phyloP scores from a whole-genome alignment of 2,113 vertebrate species.

The Alaudala cheleensis region DNA sequence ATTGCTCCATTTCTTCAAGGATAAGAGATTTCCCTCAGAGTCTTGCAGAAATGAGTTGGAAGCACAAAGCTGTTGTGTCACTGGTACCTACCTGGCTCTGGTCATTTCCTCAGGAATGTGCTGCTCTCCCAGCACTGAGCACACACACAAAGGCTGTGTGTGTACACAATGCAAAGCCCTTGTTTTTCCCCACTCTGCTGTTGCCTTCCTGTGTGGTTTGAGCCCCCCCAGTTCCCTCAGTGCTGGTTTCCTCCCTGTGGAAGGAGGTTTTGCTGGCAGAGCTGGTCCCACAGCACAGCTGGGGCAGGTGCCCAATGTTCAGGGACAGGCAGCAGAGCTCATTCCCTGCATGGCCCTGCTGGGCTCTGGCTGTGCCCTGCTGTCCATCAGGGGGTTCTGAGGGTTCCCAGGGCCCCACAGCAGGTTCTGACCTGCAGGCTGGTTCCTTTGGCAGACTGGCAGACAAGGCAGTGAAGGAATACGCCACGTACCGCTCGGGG shows the following conservation, averaged over 20 bases:
- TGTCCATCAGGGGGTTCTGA: not conserved
- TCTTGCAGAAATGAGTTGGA: not conserved
- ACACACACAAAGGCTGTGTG: not conserved
- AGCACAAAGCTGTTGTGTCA: not conserved
- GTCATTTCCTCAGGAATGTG: not conserved
- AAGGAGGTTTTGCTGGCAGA: not conserved
- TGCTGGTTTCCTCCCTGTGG: not conserved
- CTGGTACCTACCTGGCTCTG: fast-evolving
- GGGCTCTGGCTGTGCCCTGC: not conserved
- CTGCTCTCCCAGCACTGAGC: not conserved
- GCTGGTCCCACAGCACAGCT: not conserved
- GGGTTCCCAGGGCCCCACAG: not conserved
- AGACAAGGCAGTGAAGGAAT: constrained; percentile 93
- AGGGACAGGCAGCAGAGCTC: not conserved
- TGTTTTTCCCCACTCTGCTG: not conserved
- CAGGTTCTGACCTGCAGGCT: not conserved
- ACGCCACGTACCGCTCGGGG: constrained; percentile 89
- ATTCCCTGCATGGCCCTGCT: not conserved
- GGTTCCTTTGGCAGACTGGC: constrained; percentile 77
- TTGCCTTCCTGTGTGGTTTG: not conserved
- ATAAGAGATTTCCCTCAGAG: not conserved
- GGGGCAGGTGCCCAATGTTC: not conserved
- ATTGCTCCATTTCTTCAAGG: not conserved
- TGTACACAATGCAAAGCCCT: fast-evolving
- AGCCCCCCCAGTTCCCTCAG: not conserved